phyloP scores from a whole-genome alignment of 2,888 invertebrate genomes.

The Stenchaetothrips biformis region DNA sequence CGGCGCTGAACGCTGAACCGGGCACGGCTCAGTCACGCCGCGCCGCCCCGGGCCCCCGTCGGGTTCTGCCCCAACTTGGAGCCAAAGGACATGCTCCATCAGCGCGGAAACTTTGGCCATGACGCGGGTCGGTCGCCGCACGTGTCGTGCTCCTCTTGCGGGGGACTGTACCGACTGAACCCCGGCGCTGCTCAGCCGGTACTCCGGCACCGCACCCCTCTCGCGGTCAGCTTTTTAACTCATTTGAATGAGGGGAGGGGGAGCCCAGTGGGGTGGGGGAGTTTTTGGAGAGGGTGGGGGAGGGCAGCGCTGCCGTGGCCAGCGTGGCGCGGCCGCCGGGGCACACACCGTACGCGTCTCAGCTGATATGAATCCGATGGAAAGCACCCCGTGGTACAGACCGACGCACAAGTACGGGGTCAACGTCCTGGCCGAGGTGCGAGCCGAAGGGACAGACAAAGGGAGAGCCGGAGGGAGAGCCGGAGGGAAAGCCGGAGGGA shows the following conservation, averaged over 20 bases:
- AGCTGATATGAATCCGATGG: constrained; percentile 10
- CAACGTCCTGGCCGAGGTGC: background rate
- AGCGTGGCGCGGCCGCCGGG: background rate
- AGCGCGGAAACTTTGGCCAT: no score
- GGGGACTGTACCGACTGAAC: background rate
- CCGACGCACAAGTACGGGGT: background rate
- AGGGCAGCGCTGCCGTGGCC: background rate
- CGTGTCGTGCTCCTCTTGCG: background rate
- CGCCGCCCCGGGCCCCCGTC: no score
- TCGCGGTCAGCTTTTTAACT: constrained; percentile 22
- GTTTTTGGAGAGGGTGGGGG: background rate
- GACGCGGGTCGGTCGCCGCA: no score
- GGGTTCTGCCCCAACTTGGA: no score
- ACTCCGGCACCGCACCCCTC: background rate
- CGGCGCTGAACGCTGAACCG: no score
- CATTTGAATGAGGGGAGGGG: constrained; percentile 19
- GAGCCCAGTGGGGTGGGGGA: background rate
- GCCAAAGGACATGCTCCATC: no score
- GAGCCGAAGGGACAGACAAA: no score
- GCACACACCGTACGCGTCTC: background rate
- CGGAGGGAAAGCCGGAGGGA: background rate
- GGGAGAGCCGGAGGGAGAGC: background rate
- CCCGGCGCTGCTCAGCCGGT: background rate
- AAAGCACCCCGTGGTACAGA: background rate
- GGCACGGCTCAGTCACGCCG: no score